Base-by-base conservation (phyloP, 64 coral and sea anemone species). In the Hydrozoanthus tunicans region DNA sequence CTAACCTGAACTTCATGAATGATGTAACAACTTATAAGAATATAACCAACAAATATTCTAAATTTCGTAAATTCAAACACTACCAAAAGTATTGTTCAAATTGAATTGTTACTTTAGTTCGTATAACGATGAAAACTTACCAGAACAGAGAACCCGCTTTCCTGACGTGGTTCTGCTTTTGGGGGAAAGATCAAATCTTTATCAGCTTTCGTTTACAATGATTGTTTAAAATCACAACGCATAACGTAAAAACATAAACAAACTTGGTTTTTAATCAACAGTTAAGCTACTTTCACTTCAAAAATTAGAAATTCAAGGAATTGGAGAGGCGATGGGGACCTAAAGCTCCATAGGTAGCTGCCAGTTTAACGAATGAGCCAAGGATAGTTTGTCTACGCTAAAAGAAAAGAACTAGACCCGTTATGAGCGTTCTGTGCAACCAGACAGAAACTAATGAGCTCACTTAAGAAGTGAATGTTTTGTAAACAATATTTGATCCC, bases 101-200 rank as follows among this genome's bases (percentile, higher is more conserved):
- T 43, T 43, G 32, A 43, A 43, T 43, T 43, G 32, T 43, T 43
- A 43, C 32, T 2, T 43, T 43, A 43, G 32, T 43, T 43, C 32
- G 32, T 43, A 43, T 43, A 43, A 43, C 32, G 32, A 43, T 43
- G 43, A 59, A 26, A 51, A 51, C 68, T 75, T 88, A 88, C 84
- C 84, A 74, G 56, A 58, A 88, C 9, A 88, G 84, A 88, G 84
- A 88, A 75, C 84, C 84, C 84, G 84, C 84, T 88, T 88, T 56
- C 56, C 53, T 72, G 25, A 88, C 69, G 84, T 75, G 84, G 84
- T 88, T 88, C 84, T 88, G 69, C 61, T 71, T 88, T 27, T 6
- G 51, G 43, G 14, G 17, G 71, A 23, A 75, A 32, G 54, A 73
- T 61, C 7, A 58, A 20, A 43, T 88, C 4, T 88, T 9, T 74